Evolutionary conservation across 2,797 vertebrate genomes (phyloP), one percentile per base, ranked within the genome.

Genomic region (Rhynchonycteris naso): DNA sequence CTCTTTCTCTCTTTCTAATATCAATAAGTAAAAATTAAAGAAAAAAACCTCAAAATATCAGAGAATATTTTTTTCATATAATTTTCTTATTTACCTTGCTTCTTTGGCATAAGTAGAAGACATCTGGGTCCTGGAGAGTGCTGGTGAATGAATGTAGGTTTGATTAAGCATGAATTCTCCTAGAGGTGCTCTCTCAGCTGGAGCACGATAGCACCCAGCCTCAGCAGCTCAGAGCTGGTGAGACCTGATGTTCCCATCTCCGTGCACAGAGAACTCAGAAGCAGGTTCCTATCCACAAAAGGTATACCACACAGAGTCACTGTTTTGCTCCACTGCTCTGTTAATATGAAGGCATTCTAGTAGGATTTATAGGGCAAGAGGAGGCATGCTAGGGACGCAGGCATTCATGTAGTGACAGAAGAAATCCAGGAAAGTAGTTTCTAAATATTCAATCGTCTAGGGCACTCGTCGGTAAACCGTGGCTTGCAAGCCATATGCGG

Each of bases 381-480:
- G 19, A 63, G 43, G 47, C 19, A 33, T 38, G 24, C 59, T 75
- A 56, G 68, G 86, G 75, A 78, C 35, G 82, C 8, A 72, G 74
- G 38, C n/a, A 71, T 35, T 56, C 35, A 92, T 43, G 38, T 28
- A 30, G 43, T 90, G 22, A 69, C 18, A 72, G 47, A 47, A 30
- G 54, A 76, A 94, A 59, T 61, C 65, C 75, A 82, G 50, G 35
- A 90, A 90, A 94, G 58, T 43, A 38, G 5, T 76, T 92, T 80
- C 66, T 80, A 38, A 71, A n/a, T 61, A 56, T 63, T 18, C 19
- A 79, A 22, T 26, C 24, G 13, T 84, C 65, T 74, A 43, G 43
- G 43, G 43, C 43, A 43, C 43, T 43, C 5, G 43, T 43, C 4
- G 43, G 43, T 7, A 43, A 43, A 43, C 43, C 8, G 43, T 43